Conservation (phyloP, 2,797 vertebrate genomes). For the Trichosurus vulpecula region DNA sequence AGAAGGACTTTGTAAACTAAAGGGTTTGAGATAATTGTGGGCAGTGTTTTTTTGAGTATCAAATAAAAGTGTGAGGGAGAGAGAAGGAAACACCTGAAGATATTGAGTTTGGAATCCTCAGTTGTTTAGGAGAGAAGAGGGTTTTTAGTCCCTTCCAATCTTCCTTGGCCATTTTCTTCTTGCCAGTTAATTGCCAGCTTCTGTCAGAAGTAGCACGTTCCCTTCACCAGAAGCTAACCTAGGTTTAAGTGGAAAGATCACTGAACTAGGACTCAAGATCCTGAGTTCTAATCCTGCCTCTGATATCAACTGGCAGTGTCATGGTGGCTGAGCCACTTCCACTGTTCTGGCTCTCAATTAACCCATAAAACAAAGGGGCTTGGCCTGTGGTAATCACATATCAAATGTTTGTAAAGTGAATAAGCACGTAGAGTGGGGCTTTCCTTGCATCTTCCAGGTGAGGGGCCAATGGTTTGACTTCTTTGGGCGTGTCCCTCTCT, state of each 20-base stretch:
- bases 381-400: not conserved
- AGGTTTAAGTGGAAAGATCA: not conserved
- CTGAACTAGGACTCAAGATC: not conserved
- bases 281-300: not conserved
- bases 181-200: not conserved
- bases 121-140: not conserved
- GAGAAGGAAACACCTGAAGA: not conserved
- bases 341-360: not conserved
- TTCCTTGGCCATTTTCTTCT: not conserved
- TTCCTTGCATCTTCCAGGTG: not conserved
- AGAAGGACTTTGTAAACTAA: not conserved
- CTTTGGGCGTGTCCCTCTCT: not conserved
- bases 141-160: not conserved
- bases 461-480: not conserved
- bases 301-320: not conserved
- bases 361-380: not conserved
- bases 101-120: not conserved
- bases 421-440: rapidly evolving
- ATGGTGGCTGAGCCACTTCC: not conserved
- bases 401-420: not conserved
- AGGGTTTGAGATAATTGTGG: not conserved
- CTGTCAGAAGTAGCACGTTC: not conserved
- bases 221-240: not conserved
- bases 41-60: not conserved
- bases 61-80: not conserved